Evolutionary conservation across 1,140 invertebrate species (phyloP).

Genomic region (Anoplolepis gracilipes): DNA sequence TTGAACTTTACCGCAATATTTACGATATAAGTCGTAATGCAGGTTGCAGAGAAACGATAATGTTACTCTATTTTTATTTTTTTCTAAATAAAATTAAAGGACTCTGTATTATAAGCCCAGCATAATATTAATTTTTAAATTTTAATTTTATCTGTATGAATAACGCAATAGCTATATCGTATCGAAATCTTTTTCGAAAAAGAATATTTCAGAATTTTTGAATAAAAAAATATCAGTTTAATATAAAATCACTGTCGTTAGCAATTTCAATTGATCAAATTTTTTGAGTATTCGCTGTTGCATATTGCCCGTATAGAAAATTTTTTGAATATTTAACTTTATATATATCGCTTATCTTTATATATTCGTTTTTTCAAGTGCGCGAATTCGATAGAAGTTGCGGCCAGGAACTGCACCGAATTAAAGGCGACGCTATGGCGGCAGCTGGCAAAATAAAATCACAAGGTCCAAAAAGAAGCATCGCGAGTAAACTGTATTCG

Average conservation of each 20-base stretch:
- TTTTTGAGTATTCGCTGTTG: background rate
- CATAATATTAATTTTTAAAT: no score
- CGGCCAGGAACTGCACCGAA: conserved; percentile 34
- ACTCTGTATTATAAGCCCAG: no score
- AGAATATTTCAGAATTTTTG: background rate
- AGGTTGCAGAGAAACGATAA: background rate
- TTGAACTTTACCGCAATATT: conserved; percentile 10
- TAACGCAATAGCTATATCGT: background rate
- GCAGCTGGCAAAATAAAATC: conserved; percentile 59
- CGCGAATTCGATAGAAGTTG: conserved; percentile 32
- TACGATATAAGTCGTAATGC: background rate
- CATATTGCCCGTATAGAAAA: background rate
- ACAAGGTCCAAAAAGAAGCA: conserved; percentile 10
- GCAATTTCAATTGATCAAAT: background rate
- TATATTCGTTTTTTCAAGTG: conserved; percentile 26
- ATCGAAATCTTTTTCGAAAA: background rate
- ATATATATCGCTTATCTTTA: background rate
- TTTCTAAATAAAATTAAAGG: background rate
- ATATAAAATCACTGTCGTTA: background rate
- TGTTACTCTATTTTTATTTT: background rate
- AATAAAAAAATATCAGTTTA: background rate
- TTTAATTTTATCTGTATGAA: background rate
- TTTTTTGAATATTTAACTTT: conserved; percentile 2
- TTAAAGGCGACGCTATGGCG: conserved; percentile 54
- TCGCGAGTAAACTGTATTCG: conserved; percentile 34